These are phyloP conservation scores for Pantala flavescens DNA, from an alignment of 1,140 invertebrate genomes.

Conservation along the genomic window DNA sequence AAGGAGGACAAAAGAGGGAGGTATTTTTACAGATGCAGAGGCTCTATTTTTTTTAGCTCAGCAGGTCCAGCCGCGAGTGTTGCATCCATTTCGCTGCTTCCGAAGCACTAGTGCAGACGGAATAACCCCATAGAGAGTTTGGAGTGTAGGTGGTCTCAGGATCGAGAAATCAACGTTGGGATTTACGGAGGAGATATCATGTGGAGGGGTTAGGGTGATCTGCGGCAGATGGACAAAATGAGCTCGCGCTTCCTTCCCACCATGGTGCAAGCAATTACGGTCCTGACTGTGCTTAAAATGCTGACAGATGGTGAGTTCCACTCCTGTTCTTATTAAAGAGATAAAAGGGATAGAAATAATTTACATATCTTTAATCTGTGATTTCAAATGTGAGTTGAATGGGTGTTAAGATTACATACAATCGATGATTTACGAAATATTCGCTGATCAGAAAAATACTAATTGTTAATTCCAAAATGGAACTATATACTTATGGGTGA, in stretches of 20 bases:
- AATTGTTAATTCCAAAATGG: too few relatives aligned
- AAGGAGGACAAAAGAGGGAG: neutral
- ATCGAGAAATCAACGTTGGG: neutral
- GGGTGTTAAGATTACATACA: too few relatives aligned
- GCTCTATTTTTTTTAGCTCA: neutral
- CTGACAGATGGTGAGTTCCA: slow-evolving; percentile 58
- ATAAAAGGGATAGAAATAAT: too few relatives aligned
- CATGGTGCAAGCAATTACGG: slow-evolving; percentile 74
- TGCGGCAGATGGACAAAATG: slow-evolving; percentile 40
- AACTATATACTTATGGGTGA: too few relatives aligned
- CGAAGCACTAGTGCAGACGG: neutral
- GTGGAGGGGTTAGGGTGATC: neutral
- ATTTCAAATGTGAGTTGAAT: too few relatives aligned
- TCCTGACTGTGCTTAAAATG: slow-evolving; percentile 71
- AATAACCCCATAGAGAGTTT: neutral
- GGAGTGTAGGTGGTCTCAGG: neutral
- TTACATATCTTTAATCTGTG: too few relatives aligned
- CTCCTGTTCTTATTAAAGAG: too few relatives aligned
- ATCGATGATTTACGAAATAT: too few relatives aligned
- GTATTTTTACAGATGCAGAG: neutral
- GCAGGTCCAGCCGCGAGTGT: neutral
- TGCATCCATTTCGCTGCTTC: neutral
- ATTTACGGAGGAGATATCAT: neutral
- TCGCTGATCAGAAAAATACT: too few relatives aligned
- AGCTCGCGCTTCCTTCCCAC: slow-evolving; percentile 45